A percentile compares a stretch with the other conserved stretches of the same genome.
phyloP scores from a whole-genome alignment of 2,888 invertebrate species.

The Buathra laborator region DNA sequence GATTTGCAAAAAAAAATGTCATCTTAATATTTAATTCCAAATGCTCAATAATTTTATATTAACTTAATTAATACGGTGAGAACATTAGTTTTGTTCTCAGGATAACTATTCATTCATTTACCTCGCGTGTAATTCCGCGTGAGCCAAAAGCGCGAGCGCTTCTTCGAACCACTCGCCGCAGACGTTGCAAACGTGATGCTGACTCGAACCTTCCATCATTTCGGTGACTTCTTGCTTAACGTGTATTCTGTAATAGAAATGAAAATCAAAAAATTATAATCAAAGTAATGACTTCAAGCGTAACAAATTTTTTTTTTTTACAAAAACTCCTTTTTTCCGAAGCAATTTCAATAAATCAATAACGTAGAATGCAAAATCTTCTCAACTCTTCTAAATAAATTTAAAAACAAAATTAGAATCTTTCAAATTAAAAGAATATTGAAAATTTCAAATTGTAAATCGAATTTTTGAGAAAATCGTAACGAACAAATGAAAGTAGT shows the following conservation, averaged over 20 bases:
- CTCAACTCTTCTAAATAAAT: too few relatives aligned
- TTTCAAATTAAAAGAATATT: too few relatives aligned
- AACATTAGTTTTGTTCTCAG: neutral
- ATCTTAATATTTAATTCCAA: conserved; percentile 61
- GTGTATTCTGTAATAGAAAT: conserved; percentile 79
- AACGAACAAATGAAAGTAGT: too few relatives aligned
- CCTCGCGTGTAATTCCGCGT: conserved; percentile 92
- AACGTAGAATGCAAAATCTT: too few relatives aligned
- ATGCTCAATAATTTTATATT: conserved; percentile 4
- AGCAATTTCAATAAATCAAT: neutral
- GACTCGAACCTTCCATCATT: conserved; percentile 79
- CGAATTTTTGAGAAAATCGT: too few relatives aligned
- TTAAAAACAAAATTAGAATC: too few relatives aligned
- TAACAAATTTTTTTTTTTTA: neutral
- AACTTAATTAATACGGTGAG: neutral
- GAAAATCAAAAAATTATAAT: neutral
- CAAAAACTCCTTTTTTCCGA: neutral
- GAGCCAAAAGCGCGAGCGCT: conserved; percentile 91
- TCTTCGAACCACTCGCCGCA: conserved; percentile 93
- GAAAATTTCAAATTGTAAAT: too few relatives aligned
- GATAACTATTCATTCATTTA: conserved; percentile 61
- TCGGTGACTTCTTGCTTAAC: conserved; percentile 82
- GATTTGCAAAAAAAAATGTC: neutral
- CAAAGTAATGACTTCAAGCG: neutral
- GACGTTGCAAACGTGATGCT: conserved; percentile 90